Conservation (phyloP, 30 jellyfish, hydroid and myxozoan species). For the Hydra vulgaris region DNA sequence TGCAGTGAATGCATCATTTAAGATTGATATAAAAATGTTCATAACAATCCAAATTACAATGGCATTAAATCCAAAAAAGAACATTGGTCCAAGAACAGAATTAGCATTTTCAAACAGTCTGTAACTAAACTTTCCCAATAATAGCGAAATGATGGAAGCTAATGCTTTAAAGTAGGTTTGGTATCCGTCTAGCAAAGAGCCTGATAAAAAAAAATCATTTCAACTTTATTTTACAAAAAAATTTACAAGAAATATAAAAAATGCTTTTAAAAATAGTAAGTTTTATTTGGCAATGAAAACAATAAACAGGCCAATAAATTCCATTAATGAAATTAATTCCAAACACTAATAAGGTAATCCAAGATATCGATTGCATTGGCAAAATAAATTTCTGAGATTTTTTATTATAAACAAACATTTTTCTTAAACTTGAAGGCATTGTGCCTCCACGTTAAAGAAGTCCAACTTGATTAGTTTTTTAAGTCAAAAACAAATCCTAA, state of each 20-base stretch:
- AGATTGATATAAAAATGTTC: slow-evolving; percentile 81
- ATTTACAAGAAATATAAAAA: background rate
- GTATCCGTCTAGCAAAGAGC: slow-evolving; percentile 65
- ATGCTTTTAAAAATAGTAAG: too few species aligned
- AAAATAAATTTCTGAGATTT: too few species aligned
- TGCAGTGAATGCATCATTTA: slow-evolving; percentile 71
- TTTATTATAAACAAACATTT: too few species aligned
- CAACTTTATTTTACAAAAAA: background rate
- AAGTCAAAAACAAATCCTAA: too few species aligned
- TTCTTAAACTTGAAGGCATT: too few species aligned
- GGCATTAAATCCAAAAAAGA: slow-evolving; percentile 64
- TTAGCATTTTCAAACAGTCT: slow-evolving; percentile 67
- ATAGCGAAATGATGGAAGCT: slow-evolving; percentile 76
- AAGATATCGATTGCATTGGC: too few species aligned
- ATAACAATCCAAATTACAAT: slow-evolving; percentile 89
- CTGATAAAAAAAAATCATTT: background rate
- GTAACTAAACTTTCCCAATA: slow-evolving; percentile 89
- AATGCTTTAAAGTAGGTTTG: slow-evolving; percentile 61
- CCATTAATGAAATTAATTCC: too few species aligned
- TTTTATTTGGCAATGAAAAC: too few species aligned
- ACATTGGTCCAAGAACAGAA: slow-evolving; percentile 88
- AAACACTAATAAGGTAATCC: too few species aligned
- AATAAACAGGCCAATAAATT: too few species aligned
- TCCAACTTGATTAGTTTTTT: too few species aligned
- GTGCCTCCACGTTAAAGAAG: too few species aligned